Conservation (phyloP, 2,888 invertebrate species). For the Drosophila anomelani region DNA sequence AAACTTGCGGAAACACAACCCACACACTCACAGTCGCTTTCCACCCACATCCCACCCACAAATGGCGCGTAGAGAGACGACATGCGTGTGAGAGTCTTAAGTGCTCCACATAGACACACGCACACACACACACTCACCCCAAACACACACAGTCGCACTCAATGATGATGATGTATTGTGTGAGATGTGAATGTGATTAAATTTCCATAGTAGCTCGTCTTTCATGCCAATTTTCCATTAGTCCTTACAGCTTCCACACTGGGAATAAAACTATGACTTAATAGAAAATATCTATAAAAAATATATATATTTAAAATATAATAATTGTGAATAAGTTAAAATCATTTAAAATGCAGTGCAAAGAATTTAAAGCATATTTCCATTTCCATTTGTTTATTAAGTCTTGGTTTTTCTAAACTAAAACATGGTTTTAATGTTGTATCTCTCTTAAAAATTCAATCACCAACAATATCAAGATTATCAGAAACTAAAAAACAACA, state of each 20-base stretch:
- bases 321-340: too few species aligned
- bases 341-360: not conserved
- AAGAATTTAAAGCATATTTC: not conserved
- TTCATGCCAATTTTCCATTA: slow-evolving; percentile 81
- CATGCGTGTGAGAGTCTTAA: slow-evolving; percentile 67
- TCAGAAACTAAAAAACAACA: too few species aligned
- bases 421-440: too few species aligned
- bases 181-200: slow-evolving; percentile 80
- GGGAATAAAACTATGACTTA: not conserved
- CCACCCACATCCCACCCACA: slow-evolving; percentile 20
- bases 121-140: slow-evolving; percentile 16
- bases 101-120: slow-evolving; percentile 47
- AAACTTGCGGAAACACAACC: slow-evolving; percentile 71
- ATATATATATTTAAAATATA: not conserved
- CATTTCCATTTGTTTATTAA: not conserved
- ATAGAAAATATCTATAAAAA: not conserved
- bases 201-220: slow-evolving; percentile 81
- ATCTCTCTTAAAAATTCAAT: too few species aligned
- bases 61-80: slow-evolving; percentile 24
- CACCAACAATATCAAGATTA: too few species aligned
- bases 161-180: slow-evolving; percentile 80
- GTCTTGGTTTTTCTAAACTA: too few species aligned
- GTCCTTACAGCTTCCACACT: slow-evolving; percentile 47
- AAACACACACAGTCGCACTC: slow-evolving; percentile 48
- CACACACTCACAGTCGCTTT: slow-evolving; percentile 27